Evolutionary conservation across 2,888 invertebrate species (phyloP).

Genomic region (Kryphioiulus occultus): DNA sequence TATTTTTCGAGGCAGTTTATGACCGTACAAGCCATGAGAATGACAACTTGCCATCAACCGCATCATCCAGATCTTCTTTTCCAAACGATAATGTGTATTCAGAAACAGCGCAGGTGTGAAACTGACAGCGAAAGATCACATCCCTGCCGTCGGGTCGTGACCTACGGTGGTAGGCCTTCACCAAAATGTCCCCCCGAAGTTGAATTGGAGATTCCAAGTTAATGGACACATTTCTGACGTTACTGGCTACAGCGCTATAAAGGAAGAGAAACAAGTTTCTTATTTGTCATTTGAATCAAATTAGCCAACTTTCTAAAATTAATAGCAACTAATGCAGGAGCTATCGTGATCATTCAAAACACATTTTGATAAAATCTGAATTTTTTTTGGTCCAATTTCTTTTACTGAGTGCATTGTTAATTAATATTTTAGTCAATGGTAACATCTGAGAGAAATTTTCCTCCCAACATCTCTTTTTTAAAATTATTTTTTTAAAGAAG

Average conservation of each 20-base stretch:
- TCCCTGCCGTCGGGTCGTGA: slow-evolving; percentile 64
- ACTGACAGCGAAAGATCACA: slow-evolving; percentile 86
- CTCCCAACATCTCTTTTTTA: too few species aligned
- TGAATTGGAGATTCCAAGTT: slow-evolving; percentile 75
- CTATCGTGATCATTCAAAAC: not conserved
- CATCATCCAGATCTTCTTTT: slow-evolving; percentile 85
- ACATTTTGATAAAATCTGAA: too few species aligned
- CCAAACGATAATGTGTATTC: slow-evolving; percentile 85
- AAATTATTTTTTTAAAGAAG: too few species aligned
- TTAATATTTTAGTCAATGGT: too few species aligned
- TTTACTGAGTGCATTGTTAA: too few species aligned
- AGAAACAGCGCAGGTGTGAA: slow-evolving; percentile 92
- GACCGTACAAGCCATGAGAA: not conserved
- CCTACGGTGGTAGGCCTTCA: slow-evolving; percentile 85
- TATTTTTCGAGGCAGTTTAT: not conserved
- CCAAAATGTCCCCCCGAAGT: slow-evolving; percentile 86
- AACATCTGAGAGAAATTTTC: too few species aligned
- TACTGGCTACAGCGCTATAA: slow-evolving; percentile 69
- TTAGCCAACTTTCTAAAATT: not conserved
- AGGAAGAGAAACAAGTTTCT: not conserved
- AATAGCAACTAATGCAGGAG: not conserved
- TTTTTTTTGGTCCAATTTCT: too few species aligned
- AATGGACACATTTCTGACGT: slow-evolving; percentile 74
- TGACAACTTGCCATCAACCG: slow-evolving; percentile 74
- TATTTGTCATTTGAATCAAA: not conserved